These are phyloP conservation scores for Physocephala rufipes DNA, from an alignment of 2,888 invertebrate genomes.

Conservation along the genomic window DNA sequence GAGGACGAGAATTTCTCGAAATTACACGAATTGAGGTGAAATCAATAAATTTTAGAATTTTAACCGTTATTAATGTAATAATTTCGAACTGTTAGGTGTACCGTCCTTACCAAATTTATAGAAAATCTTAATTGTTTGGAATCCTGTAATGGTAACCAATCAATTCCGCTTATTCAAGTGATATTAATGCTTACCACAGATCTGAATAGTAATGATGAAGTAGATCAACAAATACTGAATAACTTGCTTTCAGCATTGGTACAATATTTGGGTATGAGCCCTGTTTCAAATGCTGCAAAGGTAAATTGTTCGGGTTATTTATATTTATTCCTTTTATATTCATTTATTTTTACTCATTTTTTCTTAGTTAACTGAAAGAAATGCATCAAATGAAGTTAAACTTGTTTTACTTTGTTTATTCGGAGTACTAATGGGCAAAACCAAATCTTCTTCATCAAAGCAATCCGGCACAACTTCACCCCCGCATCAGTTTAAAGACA, in stretches of 20 bases:
- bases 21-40: slow-evolving; percentile 62
- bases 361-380: slow-evolving; percentile 67
- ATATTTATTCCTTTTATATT: neutral
- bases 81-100: slow-evolving; percentile 57
- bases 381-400: slow-evolving; percentile 83
- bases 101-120: slow-evolving; percentile 79
- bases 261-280: slow-evolving; percentile 75
- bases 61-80: neutral
- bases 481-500: slow-evolving; percentile 69
- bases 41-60: neutral
- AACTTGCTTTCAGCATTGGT: slow-evolving; percentile 78
- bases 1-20: slow-evolving; percentile 63
- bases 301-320: slow-evolving; percentile 42
- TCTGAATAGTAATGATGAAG: slow-evolving; percentile 84
- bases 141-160: slow-evolving; percentile 81
- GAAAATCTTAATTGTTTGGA: slow-evolving; percentile 81
- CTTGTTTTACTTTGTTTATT: slow-evolving; percentile 87
- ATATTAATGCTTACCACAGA: slow-evolving; percentile 89
- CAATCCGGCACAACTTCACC: slow-evolving; percentile 65
- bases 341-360: neutral
- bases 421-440: slow-evolving; percentile 70
- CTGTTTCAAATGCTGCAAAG: slow-evolving; percentile 65
- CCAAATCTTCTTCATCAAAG: slow-evolving; percentile 59
- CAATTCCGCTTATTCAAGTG: slow-evolving; percentile 93
- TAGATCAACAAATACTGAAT: slow-evolving; percentile 81